Base-by-base conservation (phyloP, 30 jellyfish, hydroid and myxozoan genomes). In the Aurelia aurita region DNA sequence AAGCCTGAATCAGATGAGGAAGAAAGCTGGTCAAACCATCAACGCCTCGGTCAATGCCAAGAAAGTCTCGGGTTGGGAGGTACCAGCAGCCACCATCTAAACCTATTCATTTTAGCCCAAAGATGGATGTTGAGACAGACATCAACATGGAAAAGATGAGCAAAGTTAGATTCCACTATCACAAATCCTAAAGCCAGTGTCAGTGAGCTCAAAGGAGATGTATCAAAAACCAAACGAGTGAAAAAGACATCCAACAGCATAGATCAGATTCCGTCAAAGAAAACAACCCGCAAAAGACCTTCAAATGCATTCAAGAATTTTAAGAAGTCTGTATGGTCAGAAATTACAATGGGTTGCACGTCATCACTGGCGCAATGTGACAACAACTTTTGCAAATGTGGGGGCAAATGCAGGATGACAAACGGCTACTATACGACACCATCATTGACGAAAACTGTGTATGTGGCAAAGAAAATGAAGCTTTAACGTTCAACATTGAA, bases 31-130 rank as follows among this genome's bases (percentile, higher is more conserved):
- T 8, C 14, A 47, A 47, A 47, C 59, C 59, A 47, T 10, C 14
- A 8, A 47, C 26, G n/a, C 9, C 72, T 7, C 14, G 12, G 26
- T 15, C 26, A 12, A 59, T 59, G 14, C 26, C 72, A 59, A 19
- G 26, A 20, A 59, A 59, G n/a, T 7, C 9, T 12, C 11, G 12
- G n/a, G 12, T 9, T 59, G 72, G 72, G 9, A 59, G n/a, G 31
- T 59, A 59, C 31, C 72, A 59, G n/a, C 11, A 64, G n/a, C 53
- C 77, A 22, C 77, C 77, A n/a, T n/a, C n/a, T n/a, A n/a, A n/a
- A n/a, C n/a, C n/a, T n/a, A n/a, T n/a, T n/a, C n/a, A n/a, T n/a
- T n/a, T n/a, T n/a, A n/a, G n/a, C n/a, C n/a, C n/a, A n/a, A n/a
- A n/a, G n/a, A n/a, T n/a, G n/a, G n/a, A n/a, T n/a, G n/a, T n/a